These are phyloP conservation scores for Microchrysa polita DNA, from an alignment of 2,888 invertebrate species.

Conservation along the genomic window DNA sequence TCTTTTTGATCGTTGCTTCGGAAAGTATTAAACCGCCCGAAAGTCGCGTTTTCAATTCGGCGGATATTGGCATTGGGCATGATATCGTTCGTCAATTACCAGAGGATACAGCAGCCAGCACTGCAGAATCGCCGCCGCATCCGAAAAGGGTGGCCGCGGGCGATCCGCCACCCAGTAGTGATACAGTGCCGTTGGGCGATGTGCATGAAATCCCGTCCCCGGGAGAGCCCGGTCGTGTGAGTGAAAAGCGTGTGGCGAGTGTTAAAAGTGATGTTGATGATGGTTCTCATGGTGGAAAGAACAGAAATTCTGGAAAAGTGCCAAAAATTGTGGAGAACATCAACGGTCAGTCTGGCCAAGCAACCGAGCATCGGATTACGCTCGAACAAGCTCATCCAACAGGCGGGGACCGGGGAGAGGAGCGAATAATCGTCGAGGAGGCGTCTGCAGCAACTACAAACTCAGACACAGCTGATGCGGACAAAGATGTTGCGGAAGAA, in stretches of 20 bases:
- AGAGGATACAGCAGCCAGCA: slow-evolving; percentile 10
- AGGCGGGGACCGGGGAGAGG: background rate
- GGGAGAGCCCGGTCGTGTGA: background rate
- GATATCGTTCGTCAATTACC: background rate
- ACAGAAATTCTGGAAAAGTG: slow-evolving; percentile 23
- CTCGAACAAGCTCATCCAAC: background rate
- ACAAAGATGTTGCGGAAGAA: slow-evolving; percentile 39
- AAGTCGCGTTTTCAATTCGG: slow-evolving; percentile 18
- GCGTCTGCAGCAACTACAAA: slow-evolving; percentile 1
- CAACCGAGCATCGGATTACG: background rate
- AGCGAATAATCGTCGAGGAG: background rate
- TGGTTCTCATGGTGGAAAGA: slow-evolving; percentile 1
- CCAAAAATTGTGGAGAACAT: slow-evolving; percentile 34
- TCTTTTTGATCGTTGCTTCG: slow-evolving; percentile 70
- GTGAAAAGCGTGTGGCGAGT: slow-evolving; percentile 14
- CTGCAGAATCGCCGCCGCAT: slow-evolving; percentile 4
- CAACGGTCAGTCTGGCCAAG: background rate
- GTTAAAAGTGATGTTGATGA: slow-evolving; percentile 17
- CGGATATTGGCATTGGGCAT: slow-evolving; percentile 6
- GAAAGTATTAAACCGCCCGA: slow-evolving; percentile 64
- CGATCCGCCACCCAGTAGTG: slow-evolving; percentile 19
- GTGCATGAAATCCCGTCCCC: background rate
- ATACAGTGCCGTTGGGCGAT: background rate
- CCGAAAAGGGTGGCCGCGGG: slow-evolving; percentile 16
- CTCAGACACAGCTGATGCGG: slow-evolving; percentile 18